Conservation (phyloP, 2,888 invertebrate genomes). For the Sylvicola fuscatus region DNA sequence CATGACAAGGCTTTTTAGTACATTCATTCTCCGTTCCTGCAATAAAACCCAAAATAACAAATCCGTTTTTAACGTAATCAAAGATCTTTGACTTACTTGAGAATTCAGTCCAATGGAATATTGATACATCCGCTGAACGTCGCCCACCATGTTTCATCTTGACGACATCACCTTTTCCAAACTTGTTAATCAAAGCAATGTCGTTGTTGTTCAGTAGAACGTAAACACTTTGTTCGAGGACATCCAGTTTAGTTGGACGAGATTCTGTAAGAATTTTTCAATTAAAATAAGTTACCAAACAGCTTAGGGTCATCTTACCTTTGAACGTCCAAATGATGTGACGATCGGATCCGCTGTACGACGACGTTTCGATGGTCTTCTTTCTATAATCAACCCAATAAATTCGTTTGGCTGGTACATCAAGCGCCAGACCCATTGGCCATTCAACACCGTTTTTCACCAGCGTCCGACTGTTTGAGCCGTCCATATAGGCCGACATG, state of each 20-base stretch:
- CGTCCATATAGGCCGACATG: slow-evolving; percentile 43
- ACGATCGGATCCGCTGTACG: slow-evolving; percentile 45
- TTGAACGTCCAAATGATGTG: slow-evolving; percentile 34
- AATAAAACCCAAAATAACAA: no score
- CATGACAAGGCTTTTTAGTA: slow-evolving; percentile 32
- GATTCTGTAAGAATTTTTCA: slow-evolving; percentile 23
- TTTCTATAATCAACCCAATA: slow-evolving; percentile 75
- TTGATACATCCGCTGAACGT: no score
- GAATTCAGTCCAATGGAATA: no score
- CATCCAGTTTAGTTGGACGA: slow-evolving; percentile 47
- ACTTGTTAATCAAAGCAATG: slow-evolving; percentile 43
- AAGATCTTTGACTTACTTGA: no score
- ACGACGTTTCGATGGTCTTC: slow-evolving; percentile 44
- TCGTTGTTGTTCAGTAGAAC: slow-evolving; percentile 42
- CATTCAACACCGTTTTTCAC: slow-evolving; percentile 41
- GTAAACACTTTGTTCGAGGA: slow-evolving; percentile 51
- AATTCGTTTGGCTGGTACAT: slow-evolving; percentile 48
- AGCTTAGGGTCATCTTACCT: slow-evolving; percentile 18
- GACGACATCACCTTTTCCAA: slow-evolving; percentile 30
- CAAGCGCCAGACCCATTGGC: slow-evolving; percentile 57
- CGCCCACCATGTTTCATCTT: no score
- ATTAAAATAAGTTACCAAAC: slow-evolving; percentile 3
- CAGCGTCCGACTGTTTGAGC: slow-evolving; percentile 32
- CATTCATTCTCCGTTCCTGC: slow-evolving; percentile 33
- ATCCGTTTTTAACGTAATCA: no score